A percentile compares a stretch with the other conserved stretches of the same genome.
phyloP scores from a whole-genome alignment of 1,140 invertebrate species.

The Orius insidiosus region DNA sequence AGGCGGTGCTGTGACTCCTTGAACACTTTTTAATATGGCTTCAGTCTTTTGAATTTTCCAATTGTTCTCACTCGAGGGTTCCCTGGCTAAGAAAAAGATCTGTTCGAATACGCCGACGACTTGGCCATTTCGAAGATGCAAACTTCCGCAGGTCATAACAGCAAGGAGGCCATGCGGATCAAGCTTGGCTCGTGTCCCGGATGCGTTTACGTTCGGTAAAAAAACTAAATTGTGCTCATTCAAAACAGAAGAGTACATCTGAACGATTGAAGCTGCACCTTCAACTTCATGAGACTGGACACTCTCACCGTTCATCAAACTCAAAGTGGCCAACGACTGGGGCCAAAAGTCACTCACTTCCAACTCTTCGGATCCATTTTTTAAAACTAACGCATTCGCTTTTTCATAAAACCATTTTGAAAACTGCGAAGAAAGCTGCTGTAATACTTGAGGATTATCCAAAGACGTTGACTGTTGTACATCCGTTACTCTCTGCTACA shows the following conservation, averaged over 20 bases:
- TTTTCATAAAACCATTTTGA: slow-evolving; percentile 39
- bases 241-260: slow-evolving; percentile 26
- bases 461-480: slow-evolving; percentile 5
- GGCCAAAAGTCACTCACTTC: slow-evolving; percentile 36
- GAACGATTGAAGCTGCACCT: slow-evolving; percentile 22
- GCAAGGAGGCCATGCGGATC: slow-evolving; percentile 41
- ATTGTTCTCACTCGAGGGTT: slow-evolving; percentile 37
- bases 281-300: slow-evolving; percentile 19
- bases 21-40: slow-evolving; percentile 13
- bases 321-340: slow-evolving; percentile 26
- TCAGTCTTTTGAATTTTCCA: slow-evolving; percentile 37
- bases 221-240: slow-evolving; percentile 33
- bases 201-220: slow-evolving; percentile 35
- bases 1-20: background rate
- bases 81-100: slow-evolving; percentile 36
- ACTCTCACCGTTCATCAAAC: slow-evolving; percentile 19
- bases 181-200: slow-evolving; percentile 34
- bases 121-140: slow-evolving; percentile 29
- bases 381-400: slow-evolving; percentile 29
- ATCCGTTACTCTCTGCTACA: too few relatives aligned
- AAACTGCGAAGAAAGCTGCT: slow-evolving; percentile 32
- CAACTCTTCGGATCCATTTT: slow-evolving; percentile 22
- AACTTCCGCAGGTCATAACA: slow-evolving; percentile 38
- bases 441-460: slow-evolving; percentile 23
- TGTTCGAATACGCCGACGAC: slow-evolving; percentile 45